Evolutionary conservation across 2,888 invertebrate species (phyloP).

Genomic region (Holacanthella duospinosa): DNA sequence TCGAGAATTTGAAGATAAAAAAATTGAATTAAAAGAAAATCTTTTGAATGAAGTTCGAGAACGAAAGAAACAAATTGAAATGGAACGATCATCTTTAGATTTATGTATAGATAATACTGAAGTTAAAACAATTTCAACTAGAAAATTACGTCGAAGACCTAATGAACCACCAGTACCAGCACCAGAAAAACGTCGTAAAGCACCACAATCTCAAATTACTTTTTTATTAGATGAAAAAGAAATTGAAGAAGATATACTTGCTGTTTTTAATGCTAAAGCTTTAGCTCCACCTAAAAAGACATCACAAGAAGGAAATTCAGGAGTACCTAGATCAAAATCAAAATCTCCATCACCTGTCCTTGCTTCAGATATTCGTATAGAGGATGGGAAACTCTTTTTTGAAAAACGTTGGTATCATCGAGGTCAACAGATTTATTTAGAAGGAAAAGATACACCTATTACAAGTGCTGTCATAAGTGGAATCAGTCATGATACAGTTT

Average conservation of each 20-base stretch:
- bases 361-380: conserved; percentile 69
- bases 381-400: conserved; percentile 86
- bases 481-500: conserved; percentile 83
- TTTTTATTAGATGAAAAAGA: conserved; percentile 80
- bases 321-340: neutral
- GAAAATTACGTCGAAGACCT: conserved; percentile 80
- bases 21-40: conserved; percentile 78
- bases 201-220: conserved; percentile 72
- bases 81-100: conserved; percentile 77
- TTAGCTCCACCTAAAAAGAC: neutral
- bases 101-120: conserved; percentile 78
- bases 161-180: conserved; percentile 84
- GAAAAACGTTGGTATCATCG: conserved; percentile 89
- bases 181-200: conserved; percentile 63
- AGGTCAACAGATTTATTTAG: conserved; percentile 83
- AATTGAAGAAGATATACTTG: conserved; percentile 72
- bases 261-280: conserved; percentile 51
- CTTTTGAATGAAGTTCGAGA: conserved; percentile 85
- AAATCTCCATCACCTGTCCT: conserved; percentile 5
- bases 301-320: neutral
- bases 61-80: conserved; percentile 76
- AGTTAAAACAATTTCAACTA: conserved; percentile 90
- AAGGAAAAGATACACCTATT: conserved; percentile 72
- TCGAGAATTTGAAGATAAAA: conserved; percentile 91
- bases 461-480: conserved; percentile 83